These are phyloP conservation scores for Eolophus roseicapilla DNA, from an alignment of 2,113 vertebrate genomes.

Conservation along the genomic window DNA sequence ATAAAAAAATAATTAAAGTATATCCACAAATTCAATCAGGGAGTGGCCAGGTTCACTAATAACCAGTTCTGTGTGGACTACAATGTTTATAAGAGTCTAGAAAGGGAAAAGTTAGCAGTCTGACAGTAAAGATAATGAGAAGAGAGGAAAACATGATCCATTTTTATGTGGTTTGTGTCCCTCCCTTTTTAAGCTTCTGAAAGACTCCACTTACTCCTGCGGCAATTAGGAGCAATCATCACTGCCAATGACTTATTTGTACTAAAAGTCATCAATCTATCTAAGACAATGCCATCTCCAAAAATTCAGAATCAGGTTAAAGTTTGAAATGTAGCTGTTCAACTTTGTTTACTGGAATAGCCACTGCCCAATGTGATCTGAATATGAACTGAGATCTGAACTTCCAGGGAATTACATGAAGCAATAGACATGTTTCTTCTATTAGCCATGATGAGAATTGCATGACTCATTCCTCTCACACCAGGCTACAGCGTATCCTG, in stretches of 20 bases:
- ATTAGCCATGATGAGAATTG: not conserved
- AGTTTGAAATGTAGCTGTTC: not conserved
- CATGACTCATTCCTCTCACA: slow-evolving; percentile 1
- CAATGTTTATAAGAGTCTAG: not conserved
- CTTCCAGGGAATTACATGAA: not conserved
- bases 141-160: not conserved
- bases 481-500: slow-evolving; percentile 13
- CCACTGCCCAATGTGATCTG: not conserved
- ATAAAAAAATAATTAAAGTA: not conserved
- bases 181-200: not conserved
- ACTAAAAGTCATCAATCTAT: not conserved
- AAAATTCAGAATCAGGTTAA: not conserved
- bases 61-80: not conserved
- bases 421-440: not conserved
- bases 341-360: not conserved
- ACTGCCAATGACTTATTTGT: not conserved
- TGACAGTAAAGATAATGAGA: not conserved
- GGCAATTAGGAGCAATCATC: not conserved
- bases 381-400: not conserved
- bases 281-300: not conserved
- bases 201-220: not conserved
- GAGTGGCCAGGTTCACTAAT: not conserved
- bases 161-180: not conserved
- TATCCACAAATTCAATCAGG: not conserved
- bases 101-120: not conserved